Base-by-base conservation (phyloP, 2,113 vertebrate genomes). In the Epinephelus fuscoguttatus region DNA sequence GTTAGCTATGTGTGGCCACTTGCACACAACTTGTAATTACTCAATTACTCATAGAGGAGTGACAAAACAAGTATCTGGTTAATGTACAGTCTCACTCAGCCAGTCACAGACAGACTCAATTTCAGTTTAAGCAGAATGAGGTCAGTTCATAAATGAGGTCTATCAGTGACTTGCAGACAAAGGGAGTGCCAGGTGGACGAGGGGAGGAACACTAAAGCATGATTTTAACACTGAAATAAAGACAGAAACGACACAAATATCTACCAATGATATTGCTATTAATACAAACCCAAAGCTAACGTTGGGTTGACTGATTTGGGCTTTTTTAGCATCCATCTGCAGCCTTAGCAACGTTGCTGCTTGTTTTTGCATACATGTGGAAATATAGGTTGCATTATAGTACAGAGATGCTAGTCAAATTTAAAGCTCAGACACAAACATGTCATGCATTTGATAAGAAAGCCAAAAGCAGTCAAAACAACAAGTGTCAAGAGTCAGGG, bases 401-500 rank as follows among this genome's bases (percentile, higher is more conserved):
- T 25, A 19, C 23, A 33, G 4, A 23, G 25, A 53, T 1, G 19
- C 27, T 42, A 30, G 6, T 4, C 4, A 15, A 1, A 61, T 25
- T 27, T 13, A 64, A 3, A 70, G 25, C 13, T 18, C 14, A 10
- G 14, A 18, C 21, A 18, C 17, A 64, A n/a, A 45, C 0, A 80
- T 2, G 18, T 19, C n/a, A 27, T 53, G 61, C 10, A 25, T 59
- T 57, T 69, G 4, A 50, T 11, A 17, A 4, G 68, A 71, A 71
- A 78, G 9, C 25, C 17, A 49, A 40, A 84, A 80, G 3, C 19
- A 61, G 25, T 3, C 30, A 83, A 92, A 88, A 93, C 93, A 92
- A 92, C 89, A 93, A 94, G 89, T 92, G 92, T 90, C 88, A 85
- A 10, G 62, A 82, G 59, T 17, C 52, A 71, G 8, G 4, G 80